Conservation (phyloP, 2,888 invertebrate genomes). For the Schizaphis graminum region DNA sequence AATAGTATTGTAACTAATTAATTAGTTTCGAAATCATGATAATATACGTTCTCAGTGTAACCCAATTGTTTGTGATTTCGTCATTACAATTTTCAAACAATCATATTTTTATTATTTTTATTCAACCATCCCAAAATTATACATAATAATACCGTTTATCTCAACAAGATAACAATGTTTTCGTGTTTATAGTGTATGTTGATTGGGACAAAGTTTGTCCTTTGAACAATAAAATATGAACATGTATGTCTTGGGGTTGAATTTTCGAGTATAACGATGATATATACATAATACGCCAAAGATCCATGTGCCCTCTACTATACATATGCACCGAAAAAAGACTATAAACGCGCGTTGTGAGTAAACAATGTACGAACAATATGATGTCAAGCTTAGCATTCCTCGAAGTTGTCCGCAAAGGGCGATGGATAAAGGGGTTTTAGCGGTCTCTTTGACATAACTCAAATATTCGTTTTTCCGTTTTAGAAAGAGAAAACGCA, state of each 20-base stretch:
- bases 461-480: slow-evolving; percentile 60
- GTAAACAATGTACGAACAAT: slow-evolving; percentile 60
- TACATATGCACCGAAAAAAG: slow-evolving; percentile 15
- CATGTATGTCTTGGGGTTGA: slow-evolving; percentile 10
- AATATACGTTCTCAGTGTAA: not conserved
- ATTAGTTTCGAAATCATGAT: not conserved
- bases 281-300: slow-evolving; percentile 1
- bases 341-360: slow-evolving; percentile 32
- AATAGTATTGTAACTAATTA: not conserved
- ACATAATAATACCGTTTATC: not conserved
- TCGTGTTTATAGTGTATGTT: slow-evolving; percentile 10
- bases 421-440: slow-evolving; percentile 39
- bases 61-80: not conserved
- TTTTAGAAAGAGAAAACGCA: not conserved
- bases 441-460: slow-evolving; percentile 56
- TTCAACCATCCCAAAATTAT: not conserved
- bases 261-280: slow-evolving; percentile 19
- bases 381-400: slow-evolving; percentile 53
- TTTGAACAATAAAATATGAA: slow-evolving; percentile 58
- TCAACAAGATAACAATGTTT: slow-evolving; percentile 25
- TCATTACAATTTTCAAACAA: not conserved
- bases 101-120: not conserved
- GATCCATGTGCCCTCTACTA: not conserved
- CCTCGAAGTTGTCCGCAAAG: slow-evolving; percentile 61
- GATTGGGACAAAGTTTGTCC: slow-evolving; percentile 47